phyloP scores from a whole-genome alignment of 1,140 invertebrate species.

The Orussus abietinus region DNA sequence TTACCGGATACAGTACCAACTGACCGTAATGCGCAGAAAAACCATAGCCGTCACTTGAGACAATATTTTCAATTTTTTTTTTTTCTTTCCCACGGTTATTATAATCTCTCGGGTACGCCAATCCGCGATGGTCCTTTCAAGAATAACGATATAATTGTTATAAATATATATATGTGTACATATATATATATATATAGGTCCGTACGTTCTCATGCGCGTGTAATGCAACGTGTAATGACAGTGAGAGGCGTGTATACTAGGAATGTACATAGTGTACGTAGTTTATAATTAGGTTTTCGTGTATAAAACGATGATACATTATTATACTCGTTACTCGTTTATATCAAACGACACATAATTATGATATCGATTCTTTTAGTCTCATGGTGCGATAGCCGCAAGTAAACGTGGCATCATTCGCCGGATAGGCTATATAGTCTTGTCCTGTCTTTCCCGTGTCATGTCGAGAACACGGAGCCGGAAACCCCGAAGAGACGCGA shows the following conservation, averaged over 20 bases:
- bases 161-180: conserved; percentile 40
- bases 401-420: conserved; percentile 31
- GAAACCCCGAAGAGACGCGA: conserved; percentile 19
- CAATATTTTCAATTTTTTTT: conserved; percentile 23
- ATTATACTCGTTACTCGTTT: conserved; percentile 44
- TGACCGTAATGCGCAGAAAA: no score
- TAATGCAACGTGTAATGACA: conserved; percentile 43
- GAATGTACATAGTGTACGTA: conserved; percentile 53
- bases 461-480: no score
- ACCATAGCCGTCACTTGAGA: no score
- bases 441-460: conserved; percentile 43
- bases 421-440: conserved; percentile 45
- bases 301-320: conserved; percentile 55
- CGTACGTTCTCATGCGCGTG: conserved; percentile 36
- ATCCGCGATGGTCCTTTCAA: conserved; percentile 38
- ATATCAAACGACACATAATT: conserved; percentile 54
- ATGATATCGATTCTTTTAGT: conserved; percentile 53
- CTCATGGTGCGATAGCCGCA: conserved; percentile 45
- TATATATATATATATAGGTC: conserved; percentile 41
- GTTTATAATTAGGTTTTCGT: conserved; percentile 51
- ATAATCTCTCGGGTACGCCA: conserved; percentile 18
- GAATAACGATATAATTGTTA: conserved; percentile 44
- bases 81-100: conserved; percentile 15
- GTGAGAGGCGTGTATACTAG: conserved; percentile 48
- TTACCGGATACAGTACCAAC: no score